phyloP scores from a whole-genome alignment of 2,888 invertebrate genomes.

The Ornithoptera priamus region DNA sequence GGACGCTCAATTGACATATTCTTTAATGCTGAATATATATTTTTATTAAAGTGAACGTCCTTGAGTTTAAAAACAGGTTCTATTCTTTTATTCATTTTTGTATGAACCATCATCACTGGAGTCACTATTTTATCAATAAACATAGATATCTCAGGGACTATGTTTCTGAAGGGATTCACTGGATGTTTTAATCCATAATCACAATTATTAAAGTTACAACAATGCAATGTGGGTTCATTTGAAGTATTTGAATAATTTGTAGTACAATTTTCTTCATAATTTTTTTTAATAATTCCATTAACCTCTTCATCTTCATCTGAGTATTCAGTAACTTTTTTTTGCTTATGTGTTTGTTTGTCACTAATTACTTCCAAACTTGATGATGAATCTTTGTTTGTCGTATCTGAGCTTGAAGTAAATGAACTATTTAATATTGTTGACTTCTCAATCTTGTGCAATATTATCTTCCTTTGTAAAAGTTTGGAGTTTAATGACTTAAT shows the following conservation, averaged over 20 bases:
- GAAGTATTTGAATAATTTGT: background rate
- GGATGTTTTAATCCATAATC: constrained; percentile 11
- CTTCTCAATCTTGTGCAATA: constrained; percentile 29
- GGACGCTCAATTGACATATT: constrained; percentile 61
- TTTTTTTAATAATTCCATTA: constrained; percentile 41
- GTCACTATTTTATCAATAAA: constrained; percentile 68
- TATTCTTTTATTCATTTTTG: constrained; percentile 57
- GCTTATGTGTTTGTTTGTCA: constrained; percentile 31
- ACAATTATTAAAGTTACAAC: background rate
- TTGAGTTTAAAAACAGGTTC: constrained; percentile 51
- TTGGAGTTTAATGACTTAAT: constrained; percentile 30
- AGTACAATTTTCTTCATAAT: constrained; percentile 34
- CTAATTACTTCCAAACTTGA: constrained; percentile 31
- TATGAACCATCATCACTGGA: constrained; percentile 68
- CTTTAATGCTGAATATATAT: constrained; percentile 53
- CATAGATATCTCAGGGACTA: constrained; percentile 57
- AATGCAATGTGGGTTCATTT: constrained; percentile 23
- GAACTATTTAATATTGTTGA: constrained; percentile 32
- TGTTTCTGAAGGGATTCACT: constrained; percentile 65
- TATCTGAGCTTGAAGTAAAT: constrained; percentile 37
- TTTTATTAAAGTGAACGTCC: constrained; percentile 56
- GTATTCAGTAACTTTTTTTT: constrained; percentile 30
- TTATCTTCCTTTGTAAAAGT: constrained; percentile 40
- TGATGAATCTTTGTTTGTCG: constrained; percentile 41
- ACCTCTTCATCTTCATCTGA: constrained; percentile 43